A percentile compares a stretch with the other conserved stretches of the same genome.
phyloP scores from a whole-genome alignment of 2,113 vertebrate genomes.

The Proterorhinus semilunaris region DNA sequence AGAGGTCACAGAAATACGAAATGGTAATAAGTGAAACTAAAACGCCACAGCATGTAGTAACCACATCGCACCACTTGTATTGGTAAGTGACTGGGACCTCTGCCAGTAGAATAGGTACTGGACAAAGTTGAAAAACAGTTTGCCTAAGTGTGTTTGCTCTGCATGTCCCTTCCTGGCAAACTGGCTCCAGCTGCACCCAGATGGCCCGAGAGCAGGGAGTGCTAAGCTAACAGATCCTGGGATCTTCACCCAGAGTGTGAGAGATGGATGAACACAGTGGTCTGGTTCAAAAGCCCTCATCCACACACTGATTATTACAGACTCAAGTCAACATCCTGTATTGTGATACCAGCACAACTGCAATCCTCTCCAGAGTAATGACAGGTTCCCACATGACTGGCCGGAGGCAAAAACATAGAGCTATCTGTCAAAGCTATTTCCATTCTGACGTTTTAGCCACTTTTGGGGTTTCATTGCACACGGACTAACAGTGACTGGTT shows the following conservation, averaged over 20 bases:
- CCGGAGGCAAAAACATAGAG: slow-evolving; percentile 5
- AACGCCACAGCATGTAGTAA: no score
- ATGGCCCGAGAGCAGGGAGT: slow-evolving; percentile 57
- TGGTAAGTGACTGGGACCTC: background rate
- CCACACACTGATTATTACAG: background rate
- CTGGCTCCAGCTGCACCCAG: slow-evolving; percentile 62
- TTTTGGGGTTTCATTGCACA: background rate
- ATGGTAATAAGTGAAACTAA: no score
- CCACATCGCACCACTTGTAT: no score
- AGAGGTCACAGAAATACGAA: no score
- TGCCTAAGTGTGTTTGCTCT: slow-evolving; percentile 45
- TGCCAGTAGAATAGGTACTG: slow-evolving; percentile 3
- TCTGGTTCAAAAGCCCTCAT: slow-evolving; percentile 17
- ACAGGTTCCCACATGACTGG: slow-evolving; percentile 11
- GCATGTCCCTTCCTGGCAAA: slow-evolving; percentile 54
- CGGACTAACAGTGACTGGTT: background rate
- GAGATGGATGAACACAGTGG: slow-evolving; percentile 35
- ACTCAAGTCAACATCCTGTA: background rate
- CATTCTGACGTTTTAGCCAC: slow-evolving; percentile 8
- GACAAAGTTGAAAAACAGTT: slow-evolving; percentile 30
- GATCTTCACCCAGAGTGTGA: slow-evolving; percentile 51
- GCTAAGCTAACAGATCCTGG: slow-evolving; percentile 60
- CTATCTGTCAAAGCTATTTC: background rate
- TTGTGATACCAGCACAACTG: background rate
- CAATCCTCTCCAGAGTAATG: background rate